Evolutionary conservation across 2,113 vertebrate genomes (phyloP), one percentile per base, ranked within the genome.

Genomic region (Amia ocellicauda): DNA sequence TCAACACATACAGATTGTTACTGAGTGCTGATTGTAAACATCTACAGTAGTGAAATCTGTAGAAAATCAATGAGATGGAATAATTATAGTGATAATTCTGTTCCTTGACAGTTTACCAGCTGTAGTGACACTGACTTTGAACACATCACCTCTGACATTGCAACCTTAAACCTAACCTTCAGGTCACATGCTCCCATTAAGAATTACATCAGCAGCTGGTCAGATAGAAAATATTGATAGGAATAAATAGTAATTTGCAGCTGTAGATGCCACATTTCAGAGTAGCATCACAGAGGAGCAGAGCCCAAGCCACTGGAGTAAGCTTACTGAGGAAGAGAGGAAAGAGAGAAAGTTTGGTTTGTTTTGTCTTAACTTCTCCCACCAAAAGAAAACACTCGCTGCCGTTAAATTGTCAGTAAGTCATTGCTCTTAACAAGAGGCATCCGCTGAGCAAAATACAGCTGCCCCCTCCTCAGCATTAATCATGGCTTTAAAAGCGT

Each of bases 401-500:
- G n/a, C 45, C 45, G 5, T n/a, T 47, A 47, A 47, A 47, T 7
- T 16, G 16, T 47, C 1, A 47, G n/a, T 47, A 1, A 47, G 45
- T 10, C 51, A 10, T 2, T 22, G 9, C 24, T 20, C 53, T 24
- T 40, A 40, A 29, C 43, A 56, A 16, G 55, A 56, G 26, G 41
- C 51, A 45, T 26, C 24, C 26, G 51, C 51, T 27, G 51, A 23
- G 24, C 51, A 24, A 54, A 54, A 23, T 54, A 13, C 56, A 60
- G 22, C 62, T 64, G 67, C 49, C 17, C 45, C 45, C 45, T 4
- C 50, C 51, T 2, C 19, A 31, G 31, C 76, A 72, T 85, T 85
- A 79, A 85, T 80, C 49, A 62, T 55, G 52, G 50, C 64, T 67
- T 64, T 80, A 69, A 73, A 76, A 77, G 73, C 1, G 22, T 87